These are phyloP conservation scores for Lobophora halterata DNA, from an alignment of 2,888 invertebrate genomes.

Conservation along the genomic window DNA sequence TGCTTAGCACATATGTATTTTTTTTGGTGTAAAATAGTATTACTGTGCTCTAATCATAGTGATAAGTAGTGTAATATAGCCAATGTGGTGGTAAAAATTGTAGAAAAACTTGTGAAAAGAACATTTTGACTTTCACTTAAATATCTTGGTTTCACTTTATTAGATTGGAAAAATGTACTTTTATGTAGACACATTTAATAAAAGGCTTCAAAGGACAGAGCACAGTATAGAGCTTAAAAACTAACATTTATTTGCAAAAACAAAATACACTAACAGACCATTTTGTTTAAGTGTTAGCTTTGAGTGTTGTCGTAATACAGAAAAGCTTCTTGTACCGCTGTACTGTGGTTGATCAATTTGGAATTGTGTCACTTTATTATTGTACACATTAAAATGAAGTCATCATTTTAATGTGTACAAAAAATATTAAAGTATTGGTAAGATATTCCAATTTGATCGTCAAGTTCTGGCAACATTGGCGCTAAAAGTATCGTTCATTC, in stretches of 20 bases:
- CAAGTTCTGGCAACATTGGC: conserved; percentile 66
- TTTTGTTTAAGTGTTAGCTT: conserved; percentile 59
- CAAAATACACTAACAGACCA: conserved; percentile 77
- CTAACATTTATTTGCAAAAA: conserved; percentile 45
- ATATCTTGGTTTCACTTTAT: not conserved
- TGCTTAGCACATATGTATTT: conserved; percentile 14
- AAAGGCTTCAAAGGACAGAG: conserved; percentile 9
- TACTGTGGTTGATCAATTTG: conserved; percentile 74
- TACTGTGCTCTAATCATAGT: conserved; percentile 20
- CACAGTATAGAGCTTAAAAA: conserved; percentile 36
- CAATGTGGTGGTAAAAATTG: too few species aligned
- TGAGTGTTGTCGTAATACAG: conserved; percentile 61
- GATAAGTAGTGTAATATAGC: too few species aligned
- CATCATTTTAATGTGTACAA: conserved; percentile 47
- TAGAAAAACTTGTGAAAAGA: too few species aligned
- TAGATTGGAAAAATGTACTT: too few species aligned
- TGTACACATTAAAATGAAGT: too few species aligned
- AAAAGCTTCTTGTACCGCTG: conserved; percentile 55
- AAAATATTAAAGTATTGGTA: conserved; percentile 24
- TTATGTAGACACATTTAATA: too few species aligned
- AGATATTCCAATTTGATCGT: conserved; percentile 74
- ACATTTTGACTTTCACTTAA: too few species aligned
- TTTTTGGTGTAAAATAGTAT: conserved; percentile 5
- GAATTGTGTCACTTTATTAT: conserved; percentile 72
- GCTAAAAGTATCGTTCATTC: conserved; percentile 1